Base-by-base conservation (phyloP, 2,113 vertebrate species). In the Pristiophorus japonicus region DNA sequence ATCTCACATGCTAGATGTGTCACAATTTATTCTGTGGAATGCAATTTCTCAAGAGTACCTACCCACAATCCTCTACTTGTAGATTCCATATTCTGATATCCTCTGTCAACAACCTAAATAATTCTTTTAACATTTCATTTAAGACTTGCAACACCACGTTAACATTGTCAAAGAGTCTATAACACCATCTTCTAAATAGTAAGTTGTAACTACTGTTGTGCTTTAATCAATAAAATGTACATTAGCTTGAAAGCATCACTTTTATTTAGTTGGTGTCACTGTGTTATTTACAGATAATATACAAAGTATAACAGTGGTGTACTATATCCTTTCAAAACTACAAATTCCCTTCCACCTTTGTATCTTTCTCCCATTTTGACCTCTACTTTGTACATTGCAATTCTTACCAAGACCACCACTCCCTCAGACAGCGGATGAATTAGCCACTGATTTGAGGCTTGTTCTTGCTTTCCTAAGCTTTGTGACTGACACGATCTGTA, bases 211-310 rank as follows among this genome's bases (percentile, higher is more conserved):
- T 94, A 67, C 63, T 94, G 38, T 94, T 94, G 63, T 67, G 92
- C 65, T 94, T 94, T 51, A 94, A 94, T 94, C 93, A 94, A 94
- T 94, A 94, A 94, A 94, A 94, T 94, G 88, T 63, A 51, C 42
- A 94, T 94, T 70, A 70, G 93, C 24, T 73, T 45, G 63, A 67
- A 94, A 70, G 65, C 66, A 73, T 94, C 63, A 94, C 65, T 47
- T 94, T 94, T 94, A 73, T 70, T 94, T 70, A 73, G 93, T 70
- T 94, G 45, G 93, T 92, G 88, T 70, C 66, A 94, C 65, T 94
- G 62, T 93, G 24, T 70, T 94, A 94, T 94, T 94, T 94, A 94
- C 93, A 73, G 42, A 70, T 94, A 67, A 92, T 70, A 70, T 67
- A 94, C 65, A 94, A 70, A 70, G 93, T 45, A 70, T 94, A 70